A percentile compares a stretch with the other conserved stretches of the same genome.
Conservation (phyloP, 2,113 vertebrate genomes). For the Scatophagus argus region DNA sequence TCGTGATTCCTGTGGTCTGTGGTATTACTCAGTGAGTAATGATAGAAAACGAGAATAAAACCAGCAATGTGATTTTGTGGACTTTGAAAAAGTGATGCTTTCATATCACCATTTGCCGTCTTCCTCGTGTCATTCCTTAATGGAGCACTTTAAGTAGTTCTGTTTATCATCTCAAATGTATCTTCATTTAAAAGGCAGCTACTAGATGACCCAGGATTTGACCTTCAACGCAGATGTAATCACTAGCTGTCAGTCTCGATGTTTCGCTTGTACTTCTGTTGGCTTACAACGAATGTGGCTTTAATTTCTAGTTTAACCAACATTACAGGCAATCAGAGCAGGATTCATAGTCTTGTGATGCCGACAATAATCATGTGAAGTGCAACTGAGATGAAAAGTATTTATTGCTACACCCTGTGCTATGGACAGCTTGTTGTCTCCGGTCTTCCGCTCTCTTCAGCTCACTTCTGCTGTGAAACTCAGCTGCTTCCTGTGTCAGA, state of each 20-base stretch:
- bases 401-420: neutral
- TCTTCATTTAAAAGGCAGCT: neutral
- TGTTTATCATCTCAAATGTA: neutral
- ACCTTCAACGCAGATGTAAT: neutral
- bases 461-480: slow-evolving; percentile 79
- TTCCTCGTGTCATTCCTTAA: neutral
- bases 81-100: neutral
- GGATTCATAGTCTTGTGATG: neutral
- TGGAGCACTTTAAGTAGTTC: neutral
- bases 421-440: neutral
- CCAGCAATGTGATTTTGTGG: neutral
- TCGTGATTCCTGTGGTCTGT: neutral
- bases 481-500: slow-evolving; percentile 70
- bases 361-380: neutral
- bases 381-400: neutral
- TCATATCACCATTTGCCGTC: neutral
- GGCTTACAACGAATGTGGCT: neutral
- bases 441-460: slow-evolving; percentile 31
- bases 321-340: neutral
- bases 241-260: neutral
- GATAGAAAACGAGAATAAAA: too few species aligned
- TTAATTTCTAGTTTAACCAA: neutral
- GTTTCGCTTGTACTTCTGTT: neutral
- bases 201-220: neutral
- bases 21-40: too few species aligned